Base-by-base conservation (phyloP, 1,140 invertebrate genomes). In the Riptortus pedestris region DNA sequence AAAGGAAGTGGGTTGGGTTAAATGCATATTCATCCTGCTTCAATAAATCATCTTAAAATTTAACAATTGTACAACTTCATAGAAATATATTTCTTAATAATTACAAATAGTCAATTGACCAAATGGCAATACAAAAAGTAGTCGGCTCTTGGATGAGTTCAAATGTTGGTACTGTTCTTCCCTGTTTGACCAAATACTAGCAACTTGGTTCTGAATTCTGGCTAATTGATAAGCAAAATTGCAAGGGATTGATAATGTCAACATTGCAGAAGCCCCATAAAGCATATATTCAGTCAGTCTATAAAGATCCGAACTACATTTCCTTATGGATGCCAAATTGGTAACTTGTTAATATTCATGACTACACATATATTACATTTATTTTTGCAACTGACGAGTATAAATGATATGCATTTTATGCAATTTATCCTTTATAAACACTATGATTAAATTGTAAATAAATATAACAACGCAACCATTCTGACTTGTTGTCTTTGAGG, bases 11-110 rank as follows among this genome's bases (percentile, higher is more conserved):
- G 22, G 12, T 55, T 24, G 20, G 51, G 51, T 26, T 55, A 55
- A 55, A 55, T 55, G 51, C 51, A 26, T 14, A 55, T 55, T 55
- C 24, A 55, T 24, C 51, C 51, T 55, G 51, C 26, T 55, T 26
- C 2, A 55, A 55, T 55, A 55, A 55, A 55, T 26, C 51, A 55
- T 55, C 51, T 55, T 24, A 55, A 55, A 55, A 55, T 55, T 55
- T 55, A 55, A 55, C 51, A 55, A 55, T 55, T 55, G 51, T 26
- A 38, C 31, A 38, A 38, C 31, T 38, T 38, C 31, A 38, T 38
- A 26, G 51, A 55, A 55, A 55, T 26, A 55, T 55, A 55, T 24
- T 38, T 38, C 7, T 24, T 55, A 24, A 55, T 27, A 24, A 24
- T 24, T 55, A 55, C 12, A 38, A 38, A 38, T 38, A 7, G 31